Evolutionary conservation across 1,140 invertebrate genomes (phyloP).

Genomic region (Drosophila ananassae): DNA sequence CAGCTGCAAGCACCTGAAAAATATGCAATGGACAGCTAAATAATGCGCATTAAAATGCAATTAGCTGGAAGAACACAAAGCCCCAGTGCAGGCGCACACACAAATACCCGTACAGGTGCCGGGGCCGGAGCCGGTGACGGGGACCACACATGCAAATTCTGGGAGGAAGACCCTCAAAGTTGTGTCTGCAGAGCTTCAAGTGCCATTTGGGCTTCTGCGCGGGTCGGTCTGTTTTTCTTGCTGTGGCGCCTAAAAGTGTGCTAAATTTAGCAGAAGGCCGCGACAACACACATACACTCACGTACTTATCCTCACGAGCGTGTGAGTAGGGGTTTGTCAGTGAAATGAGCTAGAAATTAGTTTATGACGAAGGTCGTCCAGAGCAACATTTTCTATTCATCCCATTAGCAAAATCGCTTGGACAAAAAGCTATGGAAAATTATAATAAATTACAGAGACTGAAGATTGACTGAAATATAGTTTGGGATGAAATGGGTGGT

Average conservation of each 20-base stretch:
- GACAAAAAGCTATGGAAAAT: background rate
- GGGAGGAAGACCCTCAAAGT: conserved; percentile 49
- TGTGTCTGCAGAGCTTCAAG: conserved; percentile 54
- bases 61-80: conserved; percentile 50
- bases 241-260: conserved; percentile 41
- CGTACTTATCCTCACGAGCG: background rate
- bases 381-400: conserved; percentile 8
- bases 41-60: conserved; percentile 73
- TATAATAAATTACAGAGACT: background rate
- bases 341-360: conserved; percentile 79
- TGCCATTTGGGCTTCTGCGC: conserved; percentile 40
- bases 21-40: conserved; percentile 42
- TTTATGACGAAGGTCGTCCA: conserved; percentile 67
- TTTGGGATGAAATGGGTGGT: too few relatives aligned
- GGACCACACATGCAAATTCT: conserved; percentile 38
- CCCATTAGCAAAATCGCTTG: background rate
- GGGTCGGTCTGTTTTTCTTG: conserved; percentile 31
- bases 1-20: conserved; percentile 48
- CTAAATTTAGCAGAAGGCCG: conserved; percentile 74
- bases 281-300: conserved; percentile 11
- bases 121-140: background rate
- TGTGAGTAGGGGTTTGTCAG: background rate
- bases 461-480: background rate
- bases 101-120: conserved; percentile 7
- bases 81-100: background rate